phyloP scores from a whole-genome alignment of 2,888 invertebrate species.

The Coenonympha arcania region DNA sequence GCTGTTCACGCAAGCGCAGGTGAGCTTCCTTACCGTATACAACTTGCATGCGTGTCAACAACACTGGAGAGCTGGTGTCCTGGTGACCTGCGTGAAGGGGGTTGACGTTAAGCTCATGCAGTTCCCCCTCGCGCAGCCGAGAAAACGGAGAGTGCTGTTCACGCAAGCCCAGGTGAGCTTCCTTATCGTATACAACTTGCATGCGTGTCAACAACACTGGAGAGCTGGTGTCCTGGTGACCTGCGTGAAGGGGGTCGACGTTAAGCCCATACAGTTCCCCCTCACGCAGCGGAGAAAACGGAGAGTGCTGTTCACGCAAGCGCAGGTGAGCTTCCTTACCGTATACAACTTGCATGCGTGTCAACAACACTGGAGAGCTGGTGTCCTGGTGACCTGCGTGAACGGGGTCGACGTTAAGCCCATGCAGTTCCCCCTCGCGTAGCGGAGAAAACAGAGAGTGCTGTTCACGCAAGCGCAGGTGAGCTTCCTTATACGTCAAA shows the following conservation, averaged over 20 bases:
- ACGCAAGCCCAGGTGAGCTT: slow-evolving; percentile 95
- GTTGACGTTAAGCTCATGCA: slow-evolving; percentile 91
- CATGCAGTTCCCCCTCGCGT: slow-evolving; percentile 96
- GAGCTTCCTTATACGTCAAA: too few relatives aligned
- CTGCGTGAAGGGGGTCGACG: slow-evolving; percentile 85
- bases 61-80: slow-evolving; percentile 91
- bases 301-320: slow-evolving; percentile 96
- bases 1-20: slow-evolving; percentile 98
- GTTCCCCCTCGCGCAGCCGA: slow-evolving; percentile 94
- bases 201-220: slow-evolving; percentile 89
- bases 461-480: slow-evolving; percentile 98
- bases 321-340: slow-evolving; percentile 85
- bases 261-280: slow-evolving; percentile 95
- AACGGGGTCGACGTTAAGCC: slow-evolving; percentile 85
- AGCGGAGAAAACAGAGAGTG: slow-evolving; percentile 93
- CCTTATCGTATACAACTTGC: too few relatives aligned
- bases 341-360: too few relatives aligned
- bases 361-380: slow-evolving; percentile 89
- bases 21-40: too few relatives aligned
- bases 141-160: slow-evolving; percentile 96
- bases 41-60: slow-evolving; percentile 86
- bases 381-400: slow-evolving; percentile 93
- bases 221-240: slow-evolving; percentile 91
- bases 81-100: slow-evolving; percentile 88
- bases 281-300: slow-evolving; percentile 94